Evolutionary conservation across 2,888 invertebrate genomes (phyloP).

Genomic region (Heliconius ethilla): DNA sequence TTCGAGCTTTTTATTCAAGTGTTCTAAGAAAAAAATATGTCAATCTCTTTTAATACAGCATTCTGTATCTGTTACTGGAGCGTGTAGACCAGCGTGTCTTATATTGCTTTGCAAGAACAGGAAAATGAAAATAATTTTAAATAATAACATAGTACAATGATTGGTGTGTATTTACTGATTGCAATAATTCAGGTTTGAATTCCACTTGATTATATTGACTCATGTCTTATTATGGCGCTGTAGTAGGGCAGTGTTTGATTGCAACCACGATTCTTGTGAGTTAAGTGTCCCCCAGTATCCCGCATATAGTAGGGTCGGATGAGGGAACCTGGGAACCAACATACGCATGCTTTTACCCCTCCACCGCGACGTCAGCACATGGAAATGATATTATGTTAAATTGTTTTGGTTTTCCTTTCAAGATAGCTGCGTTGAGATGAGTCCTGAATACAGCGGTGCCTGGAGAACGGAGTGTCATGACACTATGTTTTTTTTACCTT

Average conservation of each 20-base stretch:
- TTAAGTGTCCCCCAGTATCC: not conserved
- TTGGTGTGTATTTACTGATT: not conserved
- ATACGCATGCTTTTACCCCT: too few relatives aligned
- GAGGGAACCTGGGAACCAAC: too few relatives aligned
- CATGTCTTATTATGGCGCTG: not conserved
- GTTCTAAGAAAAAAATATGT: not conserved
- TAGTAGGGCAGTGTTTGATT: not conserved
- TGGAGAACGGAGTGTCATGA: not conserved
- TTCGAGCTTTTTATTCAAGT: not conserved
- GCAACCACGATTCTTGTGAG: not conserved
- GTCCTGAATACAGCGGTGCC: not conserved
- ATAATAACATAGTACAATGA: not conserved
- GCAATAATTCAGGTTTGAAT: not conserved
- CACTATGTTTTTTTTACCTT: not conserved
- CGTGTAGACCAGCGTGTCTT: not conserved
- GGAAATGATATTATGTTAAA: too few relatives aligned
- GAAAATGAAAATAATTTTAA: constrained; percentile 3
- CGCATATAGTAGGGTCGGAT: too few relatives aligned
- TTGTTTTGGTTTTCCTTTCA: too few relatives aligned
- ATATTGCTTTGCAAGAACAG: not conserved
- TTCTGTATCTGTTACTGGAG: not conserved
- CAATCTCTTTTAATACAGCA: not conserved
- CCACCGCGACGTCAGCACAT: too few relatives aligned
- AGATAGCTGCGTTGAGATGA: too few relatives aligned
- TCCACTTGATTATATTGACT: not conserved